Evolutionary conservation across 1,140 invertebrate genomes (phyloP).

Genomic region (Calycopis cecrops): DNA sequence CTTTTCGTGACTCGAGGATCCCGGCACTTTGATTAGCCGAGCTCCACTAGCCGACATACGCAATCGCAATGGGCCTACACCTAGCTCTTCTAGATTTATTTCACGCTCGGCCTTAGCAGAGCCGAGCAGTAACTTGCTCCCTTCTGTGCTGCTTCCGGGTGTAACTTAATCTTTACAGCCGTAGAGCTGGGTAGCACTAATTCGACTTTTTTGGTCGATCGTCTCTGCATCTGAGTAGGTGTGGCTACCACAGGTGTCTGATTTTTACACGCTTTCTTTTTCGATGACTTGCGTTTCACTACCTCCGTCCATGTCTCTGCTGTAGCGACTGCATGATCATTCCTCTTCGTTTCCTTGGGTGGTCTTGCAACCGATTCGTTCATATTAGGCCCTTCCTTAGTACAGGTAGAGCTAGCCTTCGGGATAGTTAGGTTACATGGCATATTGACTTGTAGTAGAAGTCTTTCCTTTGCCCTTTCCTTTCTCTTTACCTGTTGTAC

Average conservation of each 20-base stretch:
- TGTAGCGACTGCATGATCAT: background rate
- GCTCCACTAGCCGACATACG: background rate
- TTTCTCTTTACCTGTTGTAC: too few species aligned
- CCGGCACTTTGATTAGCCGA: background rate
- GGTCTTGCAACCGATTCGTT: background rate
- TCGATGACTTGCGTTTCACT: background rate
- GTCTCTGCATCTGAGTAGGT: background rate
- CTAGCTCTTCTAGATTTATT: background rate
- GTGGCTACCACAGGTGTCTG: background rate
- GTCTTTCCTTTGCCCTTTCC: too few species aligned
- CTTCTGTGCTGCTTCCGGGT: background rate
- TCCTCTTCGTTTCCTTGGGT: background rate
- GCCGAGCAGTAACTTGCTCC: background rate
- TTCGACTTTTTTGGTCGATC: background rate
- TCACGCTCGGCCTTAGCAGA: background rate
- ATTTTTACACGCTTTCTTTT: background rate
- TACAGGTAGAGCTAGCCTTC: background rate
- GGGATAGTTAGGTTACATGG: too few species aligned
- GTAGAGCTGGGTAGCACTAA: background rate
- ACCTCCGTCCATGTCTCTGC: background rate
- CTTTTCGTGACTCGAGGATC: background rate
- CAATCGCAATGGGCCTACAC: background rate
- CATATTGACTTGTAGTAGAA: too few species aligned
- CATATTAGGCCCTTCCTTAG: background rate
- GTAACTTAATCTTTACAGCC: background rate